Conservation (phyloP, 64 coral and sea anemone genomes). For the Porites lutea region DNA sequence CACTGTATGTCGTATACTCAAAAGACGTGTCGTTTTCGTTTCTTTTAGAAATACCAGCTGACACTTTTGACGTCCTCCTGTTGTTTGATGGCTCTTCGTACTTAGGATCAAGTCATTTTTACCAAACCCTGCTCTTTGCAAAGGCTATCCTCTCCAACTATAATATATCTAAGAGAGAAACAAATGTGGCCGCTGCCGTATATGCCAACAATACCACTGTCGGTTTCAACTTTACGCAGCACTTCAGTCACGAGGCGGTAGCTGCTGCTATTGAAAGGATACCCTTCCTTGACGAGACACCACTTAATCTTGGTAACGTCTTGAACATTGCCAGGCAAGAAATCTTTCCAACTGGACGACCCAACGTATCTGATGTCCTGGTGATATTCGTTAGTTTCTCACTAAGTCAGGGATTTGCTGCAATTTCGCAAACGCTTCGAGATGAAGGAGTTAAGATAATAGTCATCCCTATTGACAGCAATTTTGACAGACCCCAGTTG, state of each 20-base stretch:
- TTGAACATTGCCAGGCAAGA: background rate
- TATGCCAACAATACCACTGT: background rate
- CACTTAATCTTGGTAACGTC: background rate
- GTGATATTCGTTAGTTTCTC: background rate
- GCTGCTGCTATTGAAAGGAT: conserved; percentile 18
- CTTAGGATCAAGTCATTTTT: background rate
- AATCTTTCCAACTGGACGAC: background rate
- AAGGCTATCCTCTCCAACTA: background rate
- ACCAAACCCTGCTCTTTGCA: conserved; percentile 5
- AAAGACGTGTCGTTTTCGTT: background rate
- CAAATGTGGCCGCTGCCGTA: conserved; percentile 35
- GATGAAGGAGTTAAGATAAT: conserved; percentile 31
- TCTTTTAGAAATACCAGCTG: background rate
- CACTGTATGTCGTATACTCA: background rate
- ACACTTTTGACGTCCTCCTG: background rate
- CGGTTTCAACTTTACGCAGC: conserved; percentile 8
- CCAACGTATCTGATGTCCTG: conserved; percentile 1
- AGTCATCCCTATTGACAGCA: background rate
- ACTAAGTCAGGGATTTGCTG: background rate
- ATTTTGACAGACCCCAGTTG: background rate
- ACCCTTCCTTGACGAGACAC: background rate
- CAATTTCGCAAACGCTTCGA: background rate
- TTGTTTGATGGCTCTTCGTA: conserved; percentile 21
- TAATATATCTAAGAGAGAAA: background rate
- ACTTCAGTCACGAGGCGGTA: background rate